Evolutionary conservation across 2,113 vertebrate genomes (phyloP), one percentile per base, ranked within the genome.

Genomic region (Mastomys natalensis): DNA sequence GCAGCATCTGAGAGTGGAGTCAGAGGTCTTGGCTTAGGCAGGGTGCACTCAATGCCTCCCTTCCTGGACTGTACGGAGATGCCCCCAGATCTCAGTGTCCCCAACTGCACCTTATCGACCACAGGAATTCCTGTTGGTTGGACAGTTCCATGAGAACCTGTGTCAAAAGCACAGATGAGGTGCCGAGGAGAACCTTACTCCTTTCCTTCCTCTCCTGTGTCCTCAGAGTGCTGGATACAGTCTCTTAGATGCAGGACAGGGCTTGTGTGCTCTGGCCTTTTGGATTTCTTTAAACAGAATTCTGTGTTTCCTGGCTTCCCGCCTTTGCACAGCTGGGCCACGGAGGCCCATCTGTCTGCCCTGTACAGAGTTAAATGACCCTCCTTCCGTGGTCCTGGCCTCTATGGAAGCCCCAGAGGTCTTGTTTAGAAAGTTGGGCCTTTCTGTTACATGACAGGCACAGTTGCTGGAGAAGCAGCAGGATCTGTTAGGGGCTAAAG

Each of bases 1-100:
- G 21, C 13, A 17, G 21, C 40, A 60, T 13, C 4, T 8, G 31
- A 37, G n/a, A 48, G 60, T 77, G 29, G 53, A 60, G 68, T n/a
- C 3, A 0, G 0, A 1, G n/a, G 34, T 53, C 1, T 48, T 37
- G 81, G 76, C 12, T 62, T 0, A 10, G 21, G 10, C 21, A 60
- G 53, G 53, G 24, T 16, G 7, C 21, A 0, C 17, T 37, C 26
- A n/a, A 40, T 13, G 16, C 24, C 17, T 9, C 21, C 2, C 40
- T 37, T 31, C 45, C 5, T 2, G 6, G 12, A 21, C 26, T 51
- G 31, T 3, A 7, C 1, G 22, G 70, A 21, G 19, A 16, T 24
- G 29, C n/a, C 60, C 66, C 78, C 19, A 2, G 62, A 51, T 53
- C 55, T 70, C 51, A 12, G 11, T 70, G 31, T 53, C 31, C 37